A percentile compares a stretch with the other conserved stretches of the same genome.
Evolutionary conservation across 2,113 vertebrate species (phyloP).

Genomic region (Plotosus lineatus): DNA sequence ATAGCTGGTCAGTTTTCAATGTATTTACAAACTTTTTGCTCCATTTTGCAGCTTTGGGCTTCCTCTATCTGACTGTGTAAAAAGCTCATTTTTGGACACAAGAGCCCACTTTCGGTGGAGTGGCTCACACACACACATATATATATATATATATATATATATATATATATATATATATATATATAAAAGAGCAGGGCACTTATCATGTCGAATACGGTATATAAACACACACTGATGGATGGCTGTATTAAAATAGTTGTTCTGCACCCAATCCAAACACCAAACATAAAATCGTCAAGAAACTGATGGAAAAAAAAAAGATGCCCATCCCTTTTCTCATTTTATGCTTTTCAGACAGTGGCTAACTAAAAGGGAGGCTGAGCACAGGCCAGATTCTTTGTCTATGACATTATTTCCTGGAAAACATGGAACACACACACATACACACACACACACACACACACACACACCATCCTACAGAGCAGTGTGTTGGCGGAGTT

Average conservation of each 20-base stretch:
- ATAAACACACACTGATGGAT: too few species aligned
- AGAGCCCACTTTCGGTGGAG: too few species aligned
- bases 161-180: too few species aligned
- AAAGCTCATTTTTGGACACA: too few species aligned
- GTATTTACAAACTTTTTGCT: too few species aligned
- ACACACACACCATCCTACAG: background rate
- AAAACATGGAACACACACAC: conserved; percentile 12
- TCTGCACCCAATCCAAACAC: background rate
- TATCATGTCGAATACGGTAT: too few species aligned
- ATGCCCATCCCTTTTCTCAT: conserved; percentile 16
- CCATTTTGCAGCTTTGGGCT: too few species aligned
- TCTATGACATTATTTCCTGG: conserved; percentile 45
- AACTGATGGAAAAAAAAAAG: conserved; percentile 21
- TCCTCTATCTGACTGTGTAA: too few species aligned
- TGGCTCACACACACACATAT: background rate
- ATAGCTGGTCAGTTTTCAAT: too few species aligned
- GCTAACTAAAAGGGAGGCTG: background rate
- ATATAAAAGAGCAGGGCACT: too few species aligned
- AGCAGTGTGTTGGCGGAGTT: background rate
- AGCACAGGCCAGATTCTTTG: conserved; percentile 29
- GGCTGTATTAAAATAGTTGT: too few species aligned
- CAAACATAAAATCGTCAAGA: background rate
- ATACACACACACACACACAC: background rate
- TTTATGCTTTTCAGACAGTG: background rate
- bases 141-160: too few species aligned